Percentiles rank a stretch among this genome's conserved stretches.
Evolutionary conservation across 92 coral and sea anemone genomes (phyloP).

Genomic region (Umimayanthus chanpuru): DNA sequence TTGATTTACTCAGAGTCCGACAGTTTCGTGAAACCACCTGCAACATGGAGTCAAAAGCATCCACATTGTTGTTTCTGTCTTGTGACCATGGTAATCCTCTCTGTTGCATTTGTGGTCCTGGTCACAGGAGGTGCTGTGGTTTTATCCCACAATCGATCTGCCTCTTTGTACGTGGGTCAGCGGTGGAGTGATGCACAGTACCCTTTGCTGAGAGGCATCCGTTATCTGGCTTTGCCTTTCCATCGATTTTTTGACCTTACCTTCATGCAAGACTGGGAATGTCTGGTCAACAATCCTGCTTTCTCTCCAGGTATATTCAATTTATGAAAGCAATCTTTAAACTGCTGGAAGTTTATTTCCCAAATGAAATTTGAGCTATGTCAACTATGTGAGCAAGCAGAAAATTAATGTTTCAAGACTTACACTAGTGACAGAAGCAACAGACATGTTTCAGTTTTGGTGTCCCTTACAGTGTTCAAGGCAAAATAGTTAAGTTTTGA

Average conservation of each 20-base stretch:
- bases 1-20: not conserved
- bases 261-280: constrained; percentile 67
- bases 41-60: not conserved
- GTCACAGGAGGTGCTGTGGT: constrained; percentile 26
- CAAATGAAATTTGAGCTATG: too few relatives aligned
- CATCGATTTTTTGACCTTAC: constrained; percentile 64
- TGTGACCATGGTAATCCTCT: constrained; percentile 16
- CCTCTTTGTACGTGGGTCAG: constrained; percentile 59
- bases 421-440: too few relatives aligned
- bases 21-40: constrained; percentile 7
- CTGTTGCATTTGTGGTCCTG: not conserved
- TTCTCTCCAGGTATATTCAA: constrained; percentile 55
- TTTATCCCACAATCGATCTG: constrained; percentile 45
- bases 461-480: too few relatives aligned
- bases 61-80: constrained; percentile 15
- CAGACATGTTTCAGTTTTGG: too few relatives aligned
- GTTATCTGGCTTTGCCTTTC: constrained; percentile 64
- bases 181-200: constrained; percentile 70
- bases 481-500: too few relatives aligned
- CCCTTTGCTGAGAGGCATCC: constrained; percentile 61
- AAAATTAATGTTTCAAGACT: too few relatives aligned
- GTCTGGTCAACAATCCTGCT: constrained; percentile 74
- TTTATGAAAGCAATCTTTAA: too few relatives aligned
- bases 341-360: not conserved
- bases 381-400: too few relatives aligned